Conservation (phyloP, 2,888 invertebrate genomes). For the Dioctria linearis region DNA sequence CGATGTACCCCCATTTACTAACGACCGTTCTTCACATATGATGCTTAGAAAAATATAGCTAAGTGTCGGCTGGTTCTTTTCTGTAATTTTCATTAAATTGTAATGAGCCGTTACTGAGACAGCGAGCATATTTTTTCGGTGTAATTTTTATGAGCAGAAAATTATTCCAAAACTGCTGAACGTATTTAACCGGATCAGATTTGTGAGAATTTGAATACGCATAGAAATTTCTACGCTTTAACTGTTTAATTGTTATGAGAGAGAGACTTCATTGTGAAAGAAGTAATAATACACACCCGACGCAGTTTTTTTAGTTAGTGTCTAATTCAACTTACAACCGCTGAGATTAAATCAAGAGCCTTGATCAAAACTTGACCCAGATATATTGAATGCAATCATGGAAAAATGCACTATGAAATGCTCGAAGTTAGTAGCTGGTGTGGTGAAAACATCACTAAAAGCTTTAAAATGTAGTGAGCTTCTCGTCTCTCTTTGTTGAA, state of each 20-base stretch:
- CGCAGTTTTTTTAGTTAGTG: background rate
- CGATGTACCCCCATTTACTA: background rate
- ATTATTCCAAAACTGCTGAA: no score
- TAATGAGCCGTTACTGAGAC: no score
- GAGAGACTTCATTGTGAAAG: no score
- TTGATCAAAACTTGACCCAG: slow-evolving; percentile 26
- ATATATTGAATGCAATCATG: slow-evolving; percentile 6
- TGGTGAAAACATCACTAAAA: no score
- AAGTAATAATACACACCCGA: background rate
- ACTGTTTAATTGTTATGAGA: background rate
- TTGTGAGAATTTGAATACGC: background rate
- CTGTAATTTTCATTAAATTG: no score
- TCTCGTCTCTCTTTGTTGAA: no score
- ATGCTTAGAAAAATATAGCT: background rate
- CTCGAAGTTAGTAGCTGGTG: no score
- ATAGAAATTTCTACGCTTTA: background rate
- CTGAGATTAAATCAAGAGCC: background rate
- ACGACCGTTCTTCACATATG: background rate
- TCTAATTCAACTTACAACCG: background rate
- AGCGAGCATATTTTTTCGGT: background rate
- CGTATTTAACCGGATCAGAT: no score
- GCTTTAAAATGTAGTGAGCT: no score
- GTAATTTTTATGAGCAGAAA: background rate
- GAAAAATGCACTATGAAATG: background rate
- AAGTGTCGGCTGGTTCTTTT: background rate